Percentiles rank a stretch among this genome's conserved stretches.
Conservation (phyloP, 2,113 vertebrate genomes). For the Paratilapia polleni region DNA sequence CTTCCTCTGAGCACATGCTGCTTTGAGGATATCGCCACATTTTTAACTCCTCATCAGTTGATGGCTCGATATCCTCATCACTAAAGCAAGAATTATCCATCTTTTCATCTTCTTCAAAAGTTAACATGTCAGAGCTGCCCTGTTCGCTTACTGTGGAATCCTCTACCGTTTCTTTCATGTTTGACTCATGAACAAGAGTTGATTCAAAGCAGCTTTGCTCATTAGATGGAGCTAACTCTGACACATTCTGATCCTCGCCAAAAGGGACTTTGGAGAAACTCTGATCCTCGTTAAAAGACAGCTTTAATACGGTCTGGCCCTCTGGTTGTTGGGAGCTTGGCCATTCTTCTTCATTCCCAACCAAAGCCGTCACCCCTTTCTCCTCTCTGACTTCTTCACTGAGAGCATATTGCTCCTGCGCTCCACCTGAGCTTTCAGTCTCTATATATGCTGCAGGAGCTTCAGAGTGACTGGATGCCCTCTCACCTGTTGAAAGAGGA, state of each 20-base stretch:
- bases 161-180: fast-evolving
- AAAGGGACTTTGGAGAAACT: background rate
- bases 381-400: background rate
- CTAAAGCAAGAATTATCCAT: background rate
- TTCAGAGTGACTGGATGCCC: background rate
- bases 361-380: background rate
- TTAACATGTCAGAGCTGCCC: background rate
- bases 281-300: conserved; percentile 50
- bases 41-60: conserved; percentile 61
- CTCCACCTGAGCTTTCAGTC: background rate
- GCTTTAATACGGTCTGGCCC: background rate
- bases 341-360: background rate
- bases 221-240: background rate
- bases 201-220: conserved; percentile 17
- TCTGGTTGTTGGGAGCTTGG: background rate
- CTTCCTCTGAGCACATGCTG: background rate
- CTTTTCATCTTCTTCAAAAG: conserved; percentile 22
- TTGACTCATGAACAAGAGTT: background rate
- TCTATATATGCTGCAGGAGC: background rate
- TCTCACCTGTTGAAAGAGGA: conserved; percentile 51
- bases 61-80: conserved; percentile 54
- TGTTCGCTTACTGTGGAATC: background rate
- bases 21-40: conserved; percentile 62
- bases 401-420: background rate
- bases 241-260: background rate